Conservation (phyloP, 1,140 invertebrate species). For the Aethina tumida region DNA sequence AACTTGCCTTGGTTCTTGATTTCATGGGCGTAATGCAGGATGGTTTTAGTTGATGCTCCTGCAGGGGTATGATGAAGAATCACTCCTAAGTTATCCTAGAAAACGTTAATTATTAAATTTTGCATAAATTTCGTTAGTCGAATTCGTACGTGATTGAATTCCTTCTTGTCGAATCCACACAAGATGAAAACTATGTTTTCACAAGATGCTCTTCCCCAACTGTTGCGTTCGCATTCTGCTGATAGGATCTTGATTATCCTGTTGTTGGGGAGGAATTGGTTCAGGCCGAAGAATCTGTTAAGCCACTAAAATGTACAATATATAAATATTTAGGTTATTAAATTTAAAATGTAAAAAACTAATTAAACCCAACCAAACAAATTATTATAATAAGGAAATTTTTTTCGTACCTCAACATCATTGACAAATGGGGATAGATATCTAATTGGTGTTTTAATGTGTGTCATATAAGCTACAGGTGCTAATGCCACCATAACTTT, state of each 20-base stretch:
- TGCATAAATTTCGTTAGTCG: neutral
- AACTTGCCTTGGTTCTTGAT: constrained; percentile 48
- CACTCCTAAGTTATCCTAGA: constrained; percentile 48
- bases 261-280: constrained; percentile 58
- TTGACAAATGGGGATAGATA: constrained; percentile 46
- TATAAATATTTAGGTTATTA: constrained; percentile 1
- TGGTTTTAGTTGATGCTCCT: constrained; percentile 66
- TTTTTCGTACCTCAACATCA: constrained; percentile 41
- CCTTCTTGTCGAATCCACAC: constrained; percentile 54
- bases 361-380: neutral
- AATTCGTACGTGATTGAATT: constrained; percentile 45
- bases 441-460: constrained; percentile 58
- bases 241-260: constrained; percentile 47
- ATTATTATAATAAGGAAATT: neutral
- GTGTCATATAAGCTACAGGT: constrained; percentile 60
- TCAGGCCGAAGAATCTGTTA: constrained; percentile 46
- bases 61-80: constrained; percentile 67
- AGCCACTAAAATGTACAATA: constrained; percentile 40
- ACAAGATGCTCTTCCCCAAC: constrained; percentile 49
- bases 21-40: constrained; percentile 61
- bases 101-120: neutral
- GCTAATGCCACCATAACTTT: constrained; percentile 55
- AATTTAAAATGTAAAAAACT: neutral
- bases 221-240: constrained; percentile 49
- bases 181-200: constrained; percentile 55